These are phyloP conservation scores for Ceuthmochares aereus DNA, from an alignment of 2,113 vertebrate genomes.

Conservation along the genomic window DNA sequence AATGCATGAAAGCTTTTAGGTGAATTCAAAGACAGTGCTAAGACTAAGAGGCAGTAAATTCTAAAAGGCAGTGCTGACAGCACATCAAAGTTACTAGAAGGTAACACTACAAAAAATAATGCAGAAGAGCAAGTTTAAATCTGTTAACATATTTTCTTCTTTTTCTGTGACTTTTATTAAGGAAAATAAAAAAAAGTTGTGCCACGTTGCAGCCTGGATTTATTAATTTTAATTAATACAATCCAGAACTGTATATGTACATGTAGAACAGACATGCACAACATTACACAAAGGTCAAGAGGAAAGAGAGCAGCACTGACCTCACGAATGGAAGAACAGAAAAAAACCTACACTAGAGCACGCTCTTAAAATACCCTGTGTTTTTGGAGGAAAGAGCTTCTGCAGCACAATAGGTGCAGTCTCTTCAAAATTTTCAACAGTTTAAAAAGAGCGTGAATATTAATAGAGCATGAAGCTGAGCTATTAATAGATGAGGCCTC, in stretches of 20 bases:
- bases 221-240: not conserved
- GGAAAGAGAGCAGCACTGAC: not conserved
- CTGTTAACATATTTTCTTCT: not conserved
- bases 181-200: not conserved
- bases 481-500: conserved; percentile 63
- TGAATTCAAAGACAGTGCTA: not conserved
- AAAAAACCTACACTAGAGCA: not conserved
- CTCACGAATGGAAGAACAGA: not conserved
- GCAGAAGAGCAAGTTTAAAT: not conserved
- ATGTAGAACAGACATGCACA: not conserved
- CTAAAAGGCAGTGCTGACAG: not conserved
- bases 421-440: conserved; percentile 38
- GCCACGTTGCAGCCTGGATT: not conserved
- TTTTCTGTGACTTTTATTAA: not conserved
- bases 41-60: not conserved
- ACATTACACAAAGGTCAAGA: not conserved
- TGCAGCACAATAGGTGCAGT: conserved; percentile 6
- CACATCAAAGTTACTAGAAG: not conserved
- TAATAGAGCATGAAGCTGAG: conserved; percentile 55
- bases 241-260: not conserved
- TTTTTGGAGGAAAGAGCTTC: not conserved
- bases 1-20: not conserved
- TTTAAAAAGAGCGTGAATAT: conserved; percentile 45
- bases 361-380: not conserved
- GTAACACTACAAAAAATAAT: not conserved